Conservation (phyloP, 2,113 vertebrate species). For the Megaleporinus macrocephalus region DNA sequence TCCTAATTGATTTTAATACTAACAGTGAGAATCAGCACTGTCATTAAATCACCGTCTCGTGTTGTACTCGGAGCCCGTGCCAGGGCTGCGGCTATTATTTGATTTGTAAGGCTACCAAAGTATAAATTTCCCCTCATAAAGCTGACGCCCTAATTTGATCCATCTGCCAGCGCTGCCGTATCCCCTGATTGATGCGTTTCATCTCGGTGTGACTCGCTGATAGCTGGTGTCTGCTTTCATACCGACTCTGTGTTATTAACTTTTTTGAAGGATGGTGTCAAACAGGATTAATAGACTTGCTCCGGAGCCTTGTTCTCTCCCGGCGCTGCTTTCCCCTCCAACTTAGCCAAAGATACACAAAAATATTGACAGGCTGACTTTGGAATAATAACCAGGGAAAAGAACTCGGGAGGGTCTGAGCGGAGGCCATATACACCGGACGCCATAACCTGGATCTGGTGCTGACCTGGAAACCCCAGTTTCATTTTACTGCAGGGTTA, state of each 20-base stretch:
- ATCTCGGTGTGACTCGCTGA: slow-evolving; percentile 44
- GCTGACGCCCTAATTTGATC: slow-evolving; percentile 63
- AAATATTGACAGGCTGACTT: background rate
- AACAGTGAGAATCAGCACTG: background rate
- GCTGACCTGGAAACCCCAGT: too few relatives aligned
- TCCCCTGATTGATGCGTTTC: slow-evolving; percentile 59
- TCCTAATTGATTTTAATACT: slow-evolving; percentile 6
- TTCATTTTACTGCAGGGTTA: too few relatives aligned
- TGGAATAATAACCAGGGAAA: too few relatives aligned
- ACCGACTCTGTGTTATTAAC: slow-evolving; percentile 29
- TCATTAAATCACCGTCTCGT: slow-evolving; percentile 16
- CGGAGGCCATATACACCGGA: too few relatives aligned
- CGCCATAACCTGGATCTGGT: too few relatives aligned
- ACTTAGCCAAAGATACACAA: slow-evolving; percentile 10
- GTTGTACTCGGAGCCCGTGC: slow-evolving; percentile 43
- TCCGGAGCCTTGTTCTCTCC: background rate
- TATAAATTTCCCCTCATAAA: slow-evolving; percentile 57
- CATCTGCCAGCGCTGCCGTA: slow-evolving; percentile 60
- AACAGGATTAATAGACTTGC: slow-evolving; percentile 20
- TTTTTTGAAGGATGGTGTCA: slow-evolving; percentile 43
- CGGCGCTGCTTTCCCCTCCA: background rate
- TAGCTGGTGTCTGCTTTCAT: slow-evolving; percentile 54
- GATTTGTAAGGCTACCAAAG: slow-evolving; percentile 35
- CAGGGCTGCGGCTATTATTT: slow-evolving; percentile 33
- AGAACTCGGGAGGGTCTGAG: too few relatives aligned